Base-by-base conservation (phyloP, 53 echinoderm and acorn worm genomes). In the Actinopyga echinites region DNA sequence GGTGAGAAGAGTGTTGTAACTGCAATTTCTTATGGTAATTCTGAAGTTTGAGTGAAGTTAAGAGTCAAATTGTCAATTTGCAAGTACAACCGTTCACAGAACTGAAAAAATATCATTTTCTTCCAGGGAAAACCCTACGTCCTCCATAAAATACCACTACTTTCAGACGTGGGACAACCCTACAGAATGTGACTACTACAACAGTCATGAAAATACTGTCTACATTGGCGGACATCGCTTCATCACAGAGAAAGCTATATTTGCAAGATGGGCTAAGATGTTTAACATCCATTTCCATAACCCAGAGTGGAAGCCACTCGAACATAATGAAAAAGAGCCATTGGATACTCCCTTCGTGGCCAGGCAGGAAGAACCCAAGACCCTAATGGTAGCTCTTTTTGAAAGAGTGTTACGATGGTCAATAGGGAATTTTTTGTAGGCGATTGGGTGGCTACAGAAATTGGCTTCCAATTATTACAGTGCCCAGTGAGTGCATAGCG, bases 171-270 rank as follows among this genome's bases (percentile, higher is more conserved):
- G 88, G 56, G 89, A 87, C 85, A 91, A 84, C 20, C 96, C 96
- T 19, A 93, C 88, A 30, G 96, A 96, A 56, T 96, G 96, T 49
- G 86, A 85, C 69, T 87, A 93, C 81, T 96, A 96, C 86, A 89
- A 90, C 53, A 87, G 90, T 77, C 91, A 93, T 31, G 96, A 96
- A 69, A 87, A 91, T 71, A 91, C 93, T 6, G 84, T 79, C 22
- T 89, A 89, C 53, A 66, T 89, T 2, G 87, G 87, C 12, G 90
- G 93, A 3, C 96, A 96, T 59, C 89, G 96, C 45, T 92, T 96
- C 75, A 89, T 96, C 54, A 96, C 96, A 11, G 96, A 96, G 69
- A 96, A 96, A 67, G 96, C 96, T 45, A 93, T 96, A 71, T 96
- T 96, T 64, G 87, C 85, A 40, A 91, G 93, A 12, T 96, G 96